Conservation (phyloP, 1,140 invertebrate genomes). For the Patella vulgata region DNA sequence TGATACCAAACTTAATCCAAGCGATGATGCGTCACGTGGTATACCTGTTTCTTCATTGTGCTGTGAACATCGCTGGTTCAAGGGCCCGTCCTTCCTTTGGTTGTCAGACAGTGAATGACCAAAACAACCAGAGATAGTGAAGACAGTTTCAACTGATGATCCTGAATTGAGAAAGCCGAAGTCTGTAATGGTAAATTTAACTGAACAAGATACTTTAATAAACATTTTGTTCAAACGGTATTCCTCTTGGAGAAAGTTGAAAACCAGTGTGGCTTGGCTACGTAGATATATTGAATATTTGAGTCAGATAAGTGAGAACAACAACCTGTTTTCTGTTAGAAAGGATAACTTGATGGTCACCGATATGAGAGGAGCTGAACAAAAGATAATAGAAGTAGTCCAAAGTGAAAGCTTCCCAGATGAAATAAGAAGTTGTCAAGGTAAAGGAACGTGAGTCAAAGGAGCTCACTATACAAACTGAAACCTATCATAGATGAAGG, state of each 20-base stretch:
- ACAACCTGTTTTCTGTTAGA: no score
- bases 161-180: constrained; percentile 4
- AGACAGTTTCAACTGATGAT: background rate
- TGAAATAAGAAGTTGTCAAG: constrained; percentile 11
- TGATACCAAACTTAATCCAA: constrained; percentile 25
- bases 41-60: background rate
- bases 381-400: constrained; percentile 2
- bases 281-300: no score
- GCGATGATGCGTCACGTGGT: background rate
- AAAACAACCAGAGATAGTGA: background rate
- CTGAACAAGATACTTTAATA: background rate
- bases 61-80: constrained; percentile 2
- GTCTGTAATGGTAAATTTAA: background rate
- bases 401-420: constrained; percentile 7
- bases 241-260: no score
- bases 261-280: no score
- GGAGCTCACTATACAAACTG: background rate
- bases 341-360: no score
- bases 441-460: background rate
- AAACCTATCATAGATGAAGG: background rate
- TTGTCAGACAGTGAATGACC: constrained; percentile 49
- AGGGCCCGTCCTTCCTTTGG: constrained; percentile 8
- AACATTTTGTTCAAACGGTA: background rate
- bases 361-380: constrained; percentile 1
- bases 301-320: no score